phyloP scores from a whole-genome alignment of 2,888 invertebrate genomes.

The Diarsia mendica region DNA sequence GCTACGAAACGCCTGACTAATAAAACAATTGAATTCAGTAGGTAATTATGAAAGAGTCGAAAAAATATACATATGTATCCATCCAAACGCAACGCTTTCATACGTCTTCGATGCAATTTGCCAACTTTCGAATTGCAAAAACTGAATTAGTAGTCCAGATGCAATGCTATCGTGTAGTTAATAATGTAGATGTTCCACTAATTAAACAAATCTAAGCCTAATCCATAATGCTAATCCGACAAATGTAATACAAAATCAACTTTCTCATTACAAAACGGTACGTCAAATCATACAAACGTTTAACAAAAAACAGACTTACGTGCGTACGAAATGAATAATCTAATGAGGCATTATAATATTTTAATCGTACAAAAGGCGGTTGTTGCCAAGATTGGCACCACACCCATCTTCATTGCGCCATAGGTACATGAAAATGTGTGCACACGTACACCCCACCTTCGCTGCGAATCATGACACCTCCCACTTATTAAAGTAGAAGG shows the following conservation, averaged over 20 bases:
- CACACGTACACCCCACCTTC: conserved; percentile 80
- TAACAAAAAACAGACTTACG: conserved; percentile 19
- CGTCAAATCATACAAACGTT: not conserved
- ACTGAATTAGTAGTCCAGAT: not conserved
- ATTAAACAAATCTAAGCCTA: conserved; percentile 15
- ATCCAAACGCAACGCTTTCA: not conserved
- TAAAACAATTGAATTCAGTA: not conserved
- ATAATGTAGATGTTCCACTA: conserved; percentile 23
- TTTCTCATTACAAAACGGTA: conserved; percentile 15
- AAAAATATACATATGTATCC: not conserved
- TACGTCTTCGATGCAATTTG: not conserved
- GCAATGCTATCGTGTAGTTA: conserved; percentile 5
- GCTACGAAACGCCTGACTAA: not conserved
- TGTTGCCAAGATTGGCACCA: conserved; percentile 20
- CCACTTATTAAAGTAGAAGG: conserved; percentile 83
- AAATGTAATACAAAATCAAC: conserved; percentile 9
- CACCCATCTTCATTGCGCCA: conserved; percentile 68
- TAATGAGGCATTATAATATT: conserved; percentile 19
- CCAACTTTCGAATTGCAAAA: not conserved
- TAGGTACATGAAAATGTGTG: conserved; percentile 70
- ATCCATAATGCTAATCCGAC: conserved; percentile 4
- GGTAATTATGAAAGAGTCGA: not conserved
- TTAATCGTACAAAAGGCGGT: conserved; percentile 32
- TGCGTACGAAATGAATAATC: not conserved
- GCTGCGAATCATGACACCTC: conserved; percentile 82